phyloP scores from a whole-genome alignment of 1,140 invertebrate genomes.

The Danaus plexippus region DNA sequence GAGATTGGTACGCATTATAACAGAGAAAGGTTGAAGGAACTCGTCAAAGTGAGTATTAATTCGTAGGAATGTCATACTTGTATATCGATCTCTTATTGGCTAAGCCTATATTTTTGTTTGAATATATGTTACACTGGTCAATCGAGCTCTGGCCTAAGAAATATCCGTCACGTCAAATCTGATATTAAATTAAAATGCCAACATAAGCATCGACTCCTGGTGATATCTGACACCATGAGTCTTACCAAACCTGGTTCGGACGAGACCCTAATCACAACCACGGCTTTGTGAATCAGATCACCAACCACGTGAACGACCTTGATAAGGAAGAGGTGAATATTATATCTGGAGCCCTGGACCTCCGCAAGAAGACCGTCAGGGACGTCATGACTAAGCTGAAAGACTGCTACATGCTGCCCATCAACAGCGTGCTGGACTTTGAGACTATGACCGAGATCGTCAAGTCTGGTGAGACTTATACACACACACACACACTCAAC shows the following conservation, averaged over 20 bases:
- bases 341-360: constrained; percentile 93
- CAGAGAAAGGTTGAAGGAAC: constrained; percentile 94
- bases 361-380: constrained; percentile 90
- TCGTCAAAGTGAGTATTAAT: constrained; percentile 84
- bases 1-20: constrained; percentile 99
- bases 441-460: constrained; percentile 97
- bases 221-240: no score
- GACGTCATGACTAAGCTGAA: constrained; percentile 97
- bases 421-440: constrained; percentile 91
- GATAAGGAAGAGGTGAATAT: constrained; percentile 98
- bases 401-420: constrained; percentile 95
- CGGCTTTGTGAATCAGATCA: constrained; percentile 74
- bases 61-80: no score
- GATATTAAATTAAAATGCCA: no score
- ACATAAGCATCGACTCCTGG: no score
- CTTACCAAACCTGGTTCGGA: no score
- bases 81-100: no score
- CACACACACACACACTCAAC: no score
- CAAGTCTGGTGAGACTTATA: constrained; percentile 79
- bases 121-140: no score
- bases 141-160: no score
- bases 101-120: no score
- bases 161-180: no score
- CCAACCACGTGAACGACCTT: constrained; percentile 90
- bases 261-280: no score